Base-by-base conservation (phyloP, 1,140 invertebrate genomes). In the Ips typographus region DNA sequence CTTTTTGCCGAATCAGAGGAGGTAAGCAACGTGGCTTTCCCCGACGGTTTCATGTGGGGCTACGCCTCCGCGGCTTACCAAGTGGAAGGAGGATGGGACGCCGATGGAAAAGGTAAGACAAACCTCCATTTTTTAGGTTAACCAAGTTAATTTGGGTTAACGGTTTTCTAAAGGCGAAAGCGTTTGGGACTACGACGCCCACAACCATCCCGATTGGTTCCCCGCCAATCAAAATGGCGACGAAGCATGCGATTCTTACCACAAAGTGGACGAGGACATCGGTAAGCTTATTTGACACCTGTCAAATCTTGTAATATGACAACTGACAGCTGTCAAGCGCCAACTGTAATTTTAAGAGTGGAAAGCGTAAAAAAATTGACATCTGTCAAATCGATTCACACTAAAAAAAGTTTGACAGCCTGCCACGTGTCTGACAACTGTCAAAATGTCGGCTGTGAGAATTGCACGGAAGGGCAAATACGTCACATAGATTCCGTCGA, bases 171-270 rank as follows among this genome's bases (percentile, higher is more conserved):
- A n/a, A 66, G 64, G 64, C 49, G 64, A 66, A 66, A 83, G 80
- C 70, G 83, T 84, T 74, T 85, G 85, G 86, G 87, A 89, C 76
- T 83, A 80, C 22, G 85, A 83, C 68, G 77, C 83, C 2, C 85
- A 87, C 68, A 72, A 82, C 70, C 22, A 22, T 22, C 36, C 52
- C 43, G 80, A 83, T 8, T 44, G 43, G 43, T 84, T 87, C 6
- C n/a, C 71, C 1, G 85, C 89, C 71, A 69, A 78, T 3, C 79
- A 79, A 1, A 86, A 81, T 70, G 86, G 84, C 3, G 85, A 87
- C 72, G 72, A 85, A 4, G 85, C 84, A 47, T 81, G 83, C 49
- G 83, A 87, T 76, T 85, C 84, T 49, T 88, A 87, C 71, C 82
- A 87, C 72, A 82, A 83, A 65, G 85, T 83, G 64, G 81, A 82